Conservation (phyloP, 2,888 invertebrate species). For the Agrotis puta region DNA sequence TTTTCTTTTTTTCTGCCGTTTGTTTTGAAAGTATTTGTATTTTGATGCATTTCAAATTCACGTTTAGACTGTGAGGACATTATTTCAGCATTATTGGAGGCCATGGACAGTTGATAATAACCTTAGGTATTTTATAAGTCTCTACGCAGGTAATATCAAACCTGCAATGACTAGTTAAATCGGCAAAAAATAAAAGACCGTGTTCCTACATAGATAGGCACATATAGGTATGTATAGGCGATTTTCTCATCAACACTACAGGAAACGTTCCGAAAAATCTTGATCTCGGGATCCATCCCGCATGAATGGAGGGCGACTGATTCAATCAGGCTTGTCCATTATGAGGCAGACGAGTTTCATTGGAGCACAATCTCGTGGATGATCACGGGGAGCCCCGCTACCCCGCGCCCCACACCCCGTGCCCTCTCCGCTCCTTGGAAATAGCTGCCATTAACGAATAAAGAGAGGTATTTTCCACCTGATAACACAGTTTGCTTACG, state of each 20-base stretch:
- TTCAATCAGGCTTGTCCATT: slow-evolving; percentile 84
- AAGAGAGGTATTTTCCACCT: slow-evolving; percentile 82
- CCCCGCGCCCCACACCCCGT: slow-evolving; percentile 36
- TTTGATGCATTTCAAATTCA: neutral
- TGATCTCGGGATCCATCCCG: slow-evolving; percentile 79
- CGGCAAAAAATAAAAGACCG: neutral
- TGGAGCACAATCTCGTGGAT: slow-evolving; percentile 78
- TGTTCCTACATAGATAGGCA: slow-evolving; percentile 2
- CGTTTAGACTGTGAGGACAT: neutral
- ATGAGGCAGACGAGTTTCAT: slow-evolving; percentile 78
- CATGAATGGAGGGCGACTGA: slow-evolving; percentile 81
- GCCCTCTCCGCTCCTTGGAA: slow-evolving; percentile 66
- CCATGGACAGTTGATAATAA: neutral
- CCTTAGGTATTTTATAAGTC: neutral
- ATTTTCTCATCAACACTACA: slow-evolving; percentile 67
- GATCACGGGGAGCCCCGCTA: slow-evolving; percentile 69
- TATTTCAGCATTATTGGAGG: neutral
- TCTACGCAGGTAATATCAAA: neutral
- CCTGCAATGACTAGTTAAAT: slow-evolving; percentile 3
- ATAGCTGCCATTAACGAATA: slow-evolving; percentile 82
- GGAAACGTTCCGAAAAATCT: slow-evolving; percentile 69
- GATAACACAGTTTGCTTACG: slow-evolving; percentile 78
- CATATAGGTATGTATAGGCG: slow-evolving; percentile 24
- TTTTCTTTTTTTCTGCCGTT: neutral
- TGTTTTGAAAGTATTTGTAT: slow-evolving; percentile 1